phyloP scores from a whole-genome alignment of 2,888 invertebrate genomes.

The Limulus polyphemus region DNA sequence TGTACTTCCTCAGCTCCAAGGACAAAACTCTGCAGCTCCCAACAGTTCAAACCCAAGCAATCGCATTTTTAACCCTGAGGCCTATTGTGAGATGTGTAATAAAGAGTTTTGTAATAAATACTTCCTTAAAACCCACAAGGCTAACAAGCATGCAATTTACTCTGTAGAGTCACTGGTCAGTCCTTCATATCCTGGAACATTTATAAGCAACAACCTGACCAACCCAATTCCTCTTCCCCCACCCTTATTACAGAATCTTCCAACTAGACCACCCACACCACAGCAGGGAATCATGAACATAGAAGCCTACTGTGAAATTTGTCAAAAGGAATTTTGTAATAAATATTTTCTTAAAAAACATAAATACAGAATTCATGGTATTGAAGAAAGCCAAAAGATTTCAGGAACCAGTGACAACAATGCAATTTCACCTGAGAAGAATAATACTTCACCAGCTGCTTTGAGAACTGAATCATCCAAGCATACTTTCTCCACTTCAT shows the following conservation, averaged over 20 bases:
- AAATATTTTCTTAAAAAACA: constrained; percentile 56
- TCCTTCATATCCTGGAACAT: constrained; percentile 20
- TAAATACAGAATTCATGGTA: constrained; percentile 52
- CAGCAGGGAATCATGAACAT: constrained; percentile 14
- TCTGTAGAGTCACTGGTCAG: constrained; percentile 40
- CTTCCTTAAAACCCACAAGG: constrained; percentile 93
- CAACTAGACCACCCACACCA: constrained; percentile 6
- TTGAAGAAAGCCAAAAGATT: constrained; percentile 27
- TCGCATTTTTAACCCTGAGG: constrained; percentile 88
- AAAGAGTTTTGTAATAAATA: constrained; percentile 98
- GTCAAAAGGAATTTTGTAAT: constrained; percentile 49
- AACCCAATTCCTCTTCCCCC: constrained; percentile 24
- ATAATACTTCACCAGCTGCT: too few species aligned
- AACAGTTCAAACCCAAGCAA: constrained; percentile 5
- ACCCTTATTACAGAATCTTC: constrained; percentile 12
- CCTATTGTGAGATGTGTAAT: constrained; percentile 93
- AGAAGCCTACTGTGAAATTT: constrained; percentile 40
- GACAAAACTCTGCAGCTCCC: constrained; percentile 7
- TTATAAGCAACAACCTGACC: constrained; percentile 21
- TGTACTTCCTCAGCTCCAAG: constrained; percentile 15
- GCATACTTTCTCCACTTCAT: too few species aligned
- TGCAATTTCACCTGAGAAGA: too few species aligned
- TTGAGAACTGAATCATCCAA: too few species aligned
- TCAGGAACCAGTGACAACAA: too few species aligned
- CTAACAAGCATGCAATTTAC: constrained; percentile 92